Evolutionary conservation across 2,888 invertebrate genomes (phyloP).

Genomic region (Drosophila subquinaria): DNA sequence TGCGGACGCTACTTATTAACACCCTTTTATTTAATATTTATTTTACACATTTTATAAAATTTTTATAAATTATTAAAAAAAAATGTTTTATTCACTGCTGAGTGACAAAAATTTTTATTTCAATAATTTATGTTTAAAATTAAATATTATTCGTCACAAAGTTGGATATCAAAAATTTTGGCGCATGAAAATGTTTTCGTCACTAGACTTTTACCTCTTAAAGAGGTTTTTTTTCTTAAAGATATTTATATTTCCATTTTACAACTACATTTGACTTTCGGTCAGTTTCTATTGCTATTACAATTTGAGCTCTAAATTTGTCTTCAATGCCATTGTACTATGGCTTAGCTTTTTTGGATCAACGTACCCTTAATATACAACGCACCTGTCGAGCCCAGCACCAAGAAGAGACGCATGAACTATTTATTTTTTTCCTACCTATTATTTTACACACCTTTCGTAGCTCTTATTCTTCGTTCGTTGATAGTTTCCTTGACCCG

Average conservation of each 20-base stretch:
- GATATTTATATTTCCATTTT: no score
- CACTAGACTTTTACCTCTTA: no score
- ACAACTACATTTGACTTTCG: background rate
- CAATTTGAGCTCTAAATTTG: background rate
- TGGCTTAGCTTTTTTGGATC: conserved; percentile 9
- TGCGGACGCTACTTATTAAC: no score
- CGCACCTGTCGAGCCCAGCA: conserved; percentile 8
- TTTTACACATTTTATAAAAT: no score
- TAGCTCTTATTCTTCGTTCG: conserved; percentile 14
- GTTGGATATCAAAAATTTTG: no score
- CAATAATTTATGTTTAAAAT: no score
- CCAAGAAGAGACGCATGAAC: conserved; percentile 18
- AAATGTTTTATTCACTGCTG: no score
- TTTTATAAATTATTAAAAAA: no score
- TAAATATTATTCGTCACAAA: background rate
- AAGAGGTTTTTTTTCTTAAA: no score
- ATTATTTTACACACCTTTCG: conserved; percentile 13
- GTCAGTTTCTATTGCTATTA: background rate
- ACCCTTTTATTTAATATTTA: no score
- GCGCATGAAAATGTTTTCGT: no score
- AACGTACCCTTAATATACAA: conserved; percentile 24
- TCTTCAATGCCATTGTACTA: conserved; percentile 27
- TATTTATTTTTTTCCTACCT: conserved; percentile 43
- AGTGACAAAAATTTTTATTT: no score
- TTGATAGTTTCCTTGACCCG: conserved; percentile 76